phyloP scores from a whole-genome alignment of 2,888 invertebrate genomes.

The Himalopsyche tibetana region DNA sequence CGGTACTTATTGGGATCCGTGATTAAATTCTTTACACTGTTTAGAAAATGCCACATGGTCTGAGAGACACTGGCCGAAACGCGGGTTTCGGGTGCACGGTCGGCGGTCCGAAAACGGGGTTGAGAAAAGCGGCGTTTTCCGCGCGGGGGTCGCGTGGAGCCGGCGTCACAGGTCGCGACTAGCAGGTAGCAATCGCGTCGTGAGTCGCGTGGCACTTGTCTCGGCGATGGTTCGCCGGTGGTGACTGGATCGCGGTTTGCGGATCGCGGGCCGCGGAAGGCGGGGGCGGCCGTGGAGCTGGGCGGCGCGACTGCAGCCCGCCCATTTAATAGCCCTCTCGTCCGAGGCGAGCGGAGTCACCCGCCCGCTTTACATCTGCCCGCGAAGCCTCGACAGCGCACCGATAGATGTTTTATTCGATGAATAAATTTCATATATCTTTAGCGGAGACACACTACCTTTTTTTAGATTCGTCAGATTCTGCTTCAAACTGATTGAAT shows the following conservation, averaged over 20 bases:
- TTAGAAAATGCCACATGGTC: not conserved
- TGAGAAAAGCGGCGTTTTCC: not conserved
- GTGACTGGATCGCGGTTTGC: constrained; percentile 39
- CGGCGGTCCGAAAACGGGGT: not conserved
- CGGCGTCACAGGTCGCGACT: constrained; percentile 57
- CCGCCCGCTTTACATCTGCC: constrained; percentile 45
- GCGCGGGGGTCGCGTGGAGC: constrained; percentile 41
- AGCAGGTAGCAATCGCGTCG: constrained; percentile 15
- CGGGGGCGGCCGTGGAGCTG: constrained; percentile 61
- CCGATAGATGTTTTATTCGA: constrained; percentile 25
- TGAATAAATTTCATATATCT: no score
- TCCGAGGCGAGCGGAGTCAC: constrained; percentile 39
- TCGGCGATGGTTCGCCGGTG: constrained; percentile 47
- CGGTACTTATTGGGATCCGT: no score
- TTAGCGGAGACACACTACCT: constrained; percentile 51
- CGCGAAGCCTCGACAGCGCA: constrained; percentile 47
- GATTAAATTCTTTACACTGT: not conserved
- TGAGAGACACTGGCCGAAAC: constrained; percentile 24
- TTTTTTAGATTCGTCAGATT: no score
- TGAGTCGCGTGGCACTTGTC: constrained; percentile 57
- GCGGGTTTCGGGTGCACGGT: not conserved
- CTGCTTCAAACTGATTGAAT: no score
- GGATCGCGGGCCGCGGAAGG: constrained; percentile 54
- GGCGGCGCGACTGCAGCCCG: constrained; percentile 58
- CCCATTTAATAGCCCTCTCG: constrained; percentile 58